These are phyloP conservation scores for Tympanuchus pallidicinctus DNA, from an alignment of 2,113 vertebrate genomes.

Conservation along the genomic window DNA sequence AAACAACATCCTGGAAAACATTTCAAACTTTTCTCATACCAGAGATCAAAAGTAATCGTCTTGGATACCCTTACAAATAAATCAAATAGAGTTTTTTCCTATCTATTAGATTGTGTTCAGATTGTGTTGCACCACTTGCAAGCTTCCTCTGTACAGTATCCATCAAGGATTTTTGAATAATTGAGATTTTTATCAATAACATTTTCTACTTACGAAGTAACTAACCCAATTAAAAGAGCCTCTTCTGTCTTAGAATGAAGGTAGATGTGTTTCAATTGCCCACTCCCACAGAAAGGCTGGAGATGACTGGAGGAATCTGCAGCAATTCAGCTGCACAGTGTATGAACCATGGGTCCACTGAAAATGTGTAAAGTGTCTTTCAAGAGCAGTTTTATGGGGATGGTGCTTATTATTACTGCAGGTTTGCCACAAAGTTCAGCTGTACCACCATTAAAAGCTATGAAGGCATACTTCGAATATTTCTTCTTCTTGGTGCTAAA, in stretches of 20 bases:
- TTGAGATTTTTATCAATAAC: neutral
- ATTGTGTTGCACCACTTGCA: neutral
- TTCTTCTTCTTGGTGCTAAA: neutral
- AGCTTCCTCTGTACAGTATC: neutral
- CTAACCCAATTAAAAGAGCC: neutral
- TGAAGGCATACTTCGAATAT: neutral
- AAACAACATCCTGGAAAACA: neutral
- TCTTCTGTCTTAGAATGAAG: neutral
- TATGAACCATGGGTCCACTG: neutral
- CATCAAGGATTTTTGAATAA: neutral
- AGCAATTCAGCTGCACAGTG: accelerated
- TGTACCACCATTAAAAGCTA: neutral
- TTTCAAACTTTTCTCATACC: neutral
- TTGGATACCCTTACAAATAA: neutral
- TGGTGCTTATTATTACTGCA: accelerated
- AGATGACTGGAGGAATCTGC: accelerated
- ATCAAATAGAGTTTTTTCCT: neutral
- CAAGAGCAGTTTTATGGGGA: neutral
- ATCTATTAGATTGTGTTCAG: neutral
- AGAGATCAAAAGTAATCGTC: neutral
- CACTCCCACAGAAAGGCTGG: neutral
- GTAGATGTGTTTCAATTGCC: neutral
- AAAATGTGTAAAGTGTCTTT: neutral
- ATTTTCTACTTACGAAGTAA: neutral
- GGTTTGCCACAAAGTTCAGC: neutral